Base-by-base conservation (phyloP, 53 echinoderm and acorn worm species). In the Crossaster papposus region DNA sequence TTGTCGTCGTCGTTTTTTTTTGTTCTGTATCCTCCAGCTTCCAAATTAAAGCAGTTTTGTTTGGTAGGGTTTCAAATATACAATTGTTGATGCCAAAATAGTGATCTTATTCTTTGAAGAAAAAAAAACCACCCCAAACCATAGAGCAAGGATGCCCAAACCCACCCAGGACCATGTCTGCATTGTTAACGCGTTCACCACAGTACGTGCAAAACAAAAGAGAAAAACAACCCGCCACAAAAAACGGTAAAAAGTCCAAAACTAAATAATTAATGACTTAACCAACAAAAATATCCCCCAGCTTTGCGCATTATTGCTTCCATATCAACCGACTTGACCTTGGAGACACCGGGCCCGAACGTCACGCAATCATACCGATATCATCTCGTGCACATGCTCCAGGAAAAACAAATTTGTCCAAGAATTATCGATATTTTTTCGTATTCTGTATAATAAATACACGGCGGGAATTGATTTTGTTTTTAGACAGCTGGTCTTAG, bases 341-440 rank as follows among this genome's bases (percentile, higher is more conserved):
- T 17, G 75, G 75, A 13, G 30, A 28, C 72, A 26, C 72, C 20
- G 32, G 32, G 18, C 62, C 62, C 62, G 44, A 44, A 44, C 62
- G 30, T 71, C 30, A 31, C 72, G 72, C 72, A 71, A 31, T 71
- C 72, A 71, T 14, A 30, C 72, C 14, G 30, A 71, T 8, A 71
- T 71, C 72, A 36, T 33, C 33, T 74, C 22, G 34, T 33, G n/a
- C n/a, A n/a, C n/a, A n/a, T n/a, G 29, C 78, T 78, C 52, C 50
- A 51, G 78, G 50, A 78, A 44, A 78, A 78, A 44, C 26, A 78
- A 78, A 78, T 78, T 78, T 78, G 78, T 78, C 78, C 78, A 18
- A 28, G 29, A 80, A 80, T 54, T 80, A 80, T 80, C 80, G 80
- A 80, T 58, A 54, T 58, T 58, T 58, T 79, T 36, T 78, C 32